phyloP scores from a whole-genome alignment of 2,113 vertebrate genomes.

The Phalacrocorax brasilianus region DNA sequence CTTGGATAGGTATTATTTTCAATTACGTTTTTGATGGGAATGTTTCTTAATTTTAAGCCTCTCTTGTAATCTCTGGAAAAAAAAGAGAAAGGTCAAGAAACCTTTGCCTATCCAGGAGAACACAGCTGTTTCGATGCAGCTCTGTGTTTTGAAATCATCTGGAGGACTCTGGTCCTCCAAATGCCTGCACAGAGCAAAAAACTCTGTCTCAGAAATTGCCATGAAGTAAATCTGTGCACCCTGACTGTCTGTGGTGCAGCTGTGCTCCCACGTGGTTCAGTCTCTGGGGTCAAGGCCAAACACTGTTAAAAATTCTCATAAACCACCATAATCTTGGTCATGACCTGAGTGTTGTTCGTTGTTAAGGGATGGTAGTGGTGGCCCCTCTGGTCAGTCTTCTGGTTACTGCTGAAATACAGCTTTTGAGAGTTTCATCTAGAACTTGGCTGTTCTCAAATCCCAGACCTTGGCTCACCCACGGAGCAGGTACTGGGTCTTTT shows the following conservation, averaged over 20 bases:
- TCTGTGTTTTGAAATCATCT: conserved; percentile 2
- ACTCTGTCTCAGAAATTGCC: background rate
- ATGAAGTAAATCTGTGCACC: background rate
- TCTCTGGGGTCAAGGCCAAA: background rate
- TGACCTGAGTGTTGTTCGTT: accelerated
- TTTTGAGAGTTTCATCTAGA: background rate
- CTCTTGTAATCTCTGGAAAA: background rate
- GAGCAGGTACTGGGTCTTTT: background rate
- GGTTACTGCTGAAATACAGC: background rate
- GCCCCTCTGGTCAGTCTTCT: background rate
- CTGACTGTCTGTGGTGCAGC: background rate
- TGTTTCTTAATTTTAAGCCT: conserved; percentile 3
- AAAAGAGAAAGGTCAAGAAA: background rate
- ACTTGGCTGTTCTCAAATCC: background rate
- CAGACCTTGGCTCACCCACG: background rate
- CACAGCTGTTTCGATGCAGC: background rate
- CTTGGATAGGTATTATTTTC: conserved; percentile 36
- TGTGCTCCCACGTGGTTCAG: background rate
- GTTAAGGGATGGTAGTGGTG: background rate
- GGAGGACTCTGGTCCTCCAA: background rate
- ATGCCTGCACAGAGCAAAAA: background rate
- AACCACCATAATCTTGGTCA: background rate
- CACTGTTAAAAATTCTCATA: background rate
- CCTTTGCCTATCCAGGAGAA: background rate
- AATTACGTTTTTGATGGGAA: background rate